A percentile compares a stretch with the other conserved stretches of the same genome.
Conservation (phyloP, 2,797 vertebrate genomes). For the Triplophysa bombifrons region DNA sequence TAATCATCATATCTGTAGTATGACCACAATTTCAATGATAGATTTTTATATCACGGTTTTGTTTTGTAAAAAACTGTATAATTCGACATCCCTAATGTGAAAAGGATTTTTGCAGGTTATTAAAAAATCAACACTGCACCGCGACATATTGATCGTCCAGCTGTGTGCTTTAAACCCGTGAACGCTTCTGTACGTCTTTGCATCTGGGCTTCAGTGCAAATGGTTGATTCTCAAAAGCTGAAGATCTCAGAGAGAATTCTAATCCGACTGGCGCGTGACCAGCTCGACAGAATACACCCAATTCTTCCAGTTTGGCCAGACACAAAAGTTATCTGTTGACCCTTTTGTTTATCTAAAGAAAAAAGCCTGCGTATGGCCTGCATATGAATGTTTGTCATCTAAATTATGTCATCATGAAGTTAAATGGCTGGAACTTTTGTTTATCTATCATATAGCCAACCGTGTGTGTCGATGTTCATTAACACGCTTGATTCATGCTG, state of each 20-base stretch:
- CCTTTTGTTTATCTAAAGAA: slow-evolving; percentile 4
- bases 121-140: background rate
- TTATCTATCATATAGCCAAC: background rate
- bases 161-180: background rate
- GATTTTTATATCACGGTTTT: too few relatives aligned
- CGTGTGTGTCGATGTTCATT: background rate
- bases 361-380: too few relatives aligned
- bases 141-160: background rate
- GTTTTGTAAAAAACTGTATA: too few relatives aligned
- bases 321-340: background rate
- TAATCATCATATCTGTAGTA: too few relatives aligned
- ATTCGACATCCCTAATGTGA: too few relatives aligned
- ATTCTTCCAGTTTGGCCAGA: background rate
- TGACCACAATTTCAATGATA: too few relatives aligned
- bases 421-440: background rate
- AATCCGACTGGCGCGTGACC: slow-evolving; percentile 35
- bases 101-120: background rate
- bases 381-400: background rate
- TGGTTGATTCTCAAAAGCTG: slow-evolving; percentile 6
- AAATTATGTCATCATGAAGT: slow-evolving; percentile 13
- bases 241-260: slow-evolving; percentile 22
- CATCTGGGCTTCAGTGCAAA: slow-evolving; percentile 4
- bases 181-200: background rate
- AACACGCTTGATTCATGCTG: slow-evolving; percentile 11
- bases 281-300: slow-evolving; percentile 7